Base-by-base conservation (phyloP, 2,113 vertebrate species). In the Tamias sibiricus region DNA sequence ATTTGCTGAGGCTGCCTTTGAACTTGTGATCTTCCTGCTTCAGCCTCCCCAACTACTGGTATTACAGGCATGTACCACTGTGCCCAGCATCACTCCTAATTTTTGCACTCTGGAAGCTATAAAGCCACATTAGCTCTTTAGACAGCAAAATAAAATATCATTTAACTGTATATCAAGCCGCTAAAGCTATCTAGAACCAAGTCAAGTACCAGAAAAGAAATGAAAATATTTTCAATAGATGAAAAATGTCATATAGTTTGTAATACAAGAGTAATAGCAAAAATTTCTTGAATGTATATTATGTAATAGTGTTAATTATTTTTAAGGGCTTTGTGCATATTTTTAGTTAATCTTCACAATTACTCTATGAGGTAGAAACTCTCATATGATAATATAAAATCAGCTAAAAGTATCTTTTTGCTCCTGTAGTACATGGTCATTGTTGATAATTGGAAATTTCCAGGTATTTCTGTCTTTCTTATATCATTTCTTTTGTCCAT, bases 401-500 rank as follows among this genome's bases (percentile, higher is more conserved):
- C 28, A 90, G 42, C 85, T 62, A 80, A 83, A 85, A 81, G 83
- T 22, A n/a, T 77, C n/a, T 86, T 64, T 95, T 85, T 91, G 49
- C 54, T 87, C 16, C 54, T 83, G 4, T 87, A 95, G 81, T 66
- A 1, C 42, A 17, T 57, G 16, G 40, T 94, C 49, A 87, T 68
- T 92, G 37, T 80, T 94, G 75, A n/a, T 79, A 49, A 77, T 83
- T 83, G 69, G 79, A 91, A 96, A 90, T 40, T 95, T 62, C 59
- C n/a, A 81, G 26, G 0, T 64, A 90, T 24, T 83, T 84, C 62
- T 57, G 42, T 94, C 77, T 85, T 89, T 52, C 26, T 77, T 87
- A 77, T 66, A 90, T 68, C 57, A 83, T 83, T 95, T 95, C 68
- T 26, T 92, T 11, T 71, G 8, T 64, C 49, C 91, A 6, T 62